Evolutionary conservation across 2,888 invertebrate species (phyloP).

Genomic region (Yponomeuta cagnagella): DNA sequence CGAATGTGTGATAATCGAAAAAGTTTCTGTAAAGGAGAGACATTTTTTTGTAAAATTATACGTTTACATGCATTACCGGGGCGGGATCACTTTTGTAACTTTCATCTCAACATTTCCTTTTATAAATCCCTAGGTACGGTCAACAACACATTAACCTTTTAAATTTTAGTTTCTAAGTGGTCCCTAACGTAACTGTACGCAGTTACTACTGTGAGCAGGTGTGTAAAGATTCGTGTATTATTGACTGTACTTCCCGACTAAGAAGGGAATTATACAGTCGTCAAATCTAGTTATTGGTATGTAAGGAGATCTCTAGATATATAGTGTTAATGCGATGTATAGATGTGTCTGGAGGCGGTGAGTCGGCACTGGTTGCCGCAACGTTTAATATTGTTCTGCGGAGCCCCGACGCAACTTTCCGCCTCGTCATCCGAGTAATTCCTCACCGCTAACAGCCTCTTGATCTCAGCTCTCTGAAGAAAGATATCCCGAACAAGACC

Average conservation of each 20-base stretch:
- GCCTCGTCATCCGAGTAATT: conserved; percentile 25
- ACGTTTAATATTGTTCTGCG: conserved; percentile 13
- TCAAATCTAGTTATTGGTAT: too few species aligned
- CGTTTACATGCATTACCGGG: conserved; percentile 2
- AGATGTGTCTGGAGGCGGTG: neutral
- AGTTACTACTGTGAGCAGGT: too few species aligned
- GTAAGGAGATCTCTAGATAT: too few species aligned
- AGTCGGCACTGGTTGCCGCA: neutral
- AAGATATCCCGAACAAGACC: conserved; percentile 13
- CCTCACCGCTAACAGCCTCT: conserved; percentile 22
- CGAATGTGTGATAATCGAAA: conserved; percentile 59
- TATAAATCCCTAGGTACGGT: neutral
- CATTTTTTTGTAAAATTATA: conserved; percentile 11
- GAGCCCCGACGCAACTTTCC: conserved; percentile 18
- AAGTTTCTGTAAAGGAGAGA: conserved; percentile 33
- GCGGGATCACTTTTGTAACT: neutral
- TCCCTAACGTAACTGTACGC: neutral
- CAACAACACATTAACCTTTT: neutral
- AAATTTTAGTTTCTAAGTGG: neutral
- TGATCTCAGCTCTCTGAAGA: conserved; percentile 19
- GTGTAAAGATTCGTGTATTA: too few species aligned
- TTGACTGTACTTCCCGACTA: too few species aligned
- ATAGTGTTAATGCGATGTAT: neutral
- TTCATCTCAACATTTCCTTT: neutral
- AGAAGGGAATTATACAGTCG: too few species aligned